Conservation (phyloP, 2,888 invertebrate genomes). For the Nineta flava region DNA sequence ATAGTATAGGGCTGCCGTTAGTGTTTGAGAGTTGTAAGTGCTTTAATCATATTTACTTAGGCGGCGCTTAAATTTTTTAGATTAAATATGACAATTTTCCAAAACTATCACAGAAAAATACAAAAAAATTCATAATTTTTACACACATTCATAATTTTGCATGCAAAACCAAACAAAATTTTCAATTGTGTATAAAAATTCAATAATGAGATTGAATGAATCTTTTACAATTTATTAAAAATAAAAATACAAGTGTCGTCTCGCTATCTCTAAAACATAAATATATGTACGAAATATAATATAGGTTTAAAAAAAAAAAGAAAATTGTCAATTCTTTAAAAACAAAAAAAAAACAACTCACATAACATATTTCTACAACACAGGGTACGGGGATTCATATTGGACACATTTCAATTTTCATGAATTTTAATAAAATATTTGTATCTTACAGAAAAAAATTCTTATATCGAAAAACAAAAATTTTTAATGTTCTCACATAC, state of each 20-base stretch:
- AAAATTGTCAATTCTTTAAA: slow-evolving; percentile 1
- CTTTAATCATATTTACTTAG: too few relatives aligned
- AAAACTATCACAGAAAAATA: background rate
- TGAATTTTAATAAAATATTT: background rate
- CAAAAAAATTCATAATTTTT: background rate
- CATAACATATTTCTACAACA: background rate
- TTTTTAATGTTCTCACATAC: too few relatives aligned
- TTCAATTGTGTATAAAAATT: too few relatives aligned
- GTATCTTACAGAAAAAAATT: background rate
- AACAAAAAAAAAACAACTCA: background rate
- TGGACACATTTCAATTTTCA: background rate
- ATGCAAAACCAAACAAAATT: background rate
- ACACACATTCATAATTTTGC: background rate
- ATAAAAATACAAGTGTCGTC: background rate
- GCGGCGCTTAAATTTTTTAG: too few relatives aligned
- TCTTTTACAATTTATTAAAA: background rate
- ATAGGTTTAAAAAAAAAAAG: background rate
- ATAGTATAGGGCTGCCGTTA: too few relatives aligned
- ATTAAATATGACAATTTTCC: background rate
- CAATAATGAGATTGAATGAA: background rate
- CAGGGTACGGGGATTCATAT: background rate
- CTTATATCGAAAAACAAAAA: too few relatives aligned
- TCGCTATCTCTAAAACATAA: background rate
- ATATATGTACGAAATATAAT: background rate
- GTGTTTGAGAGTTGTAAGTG: too few relatives aligned